Percentiles rank a stretch among this genome's conserved stretches.
phyloP scores from a whole-genome alignment of 2,888 invertebrate genomes.

The Encarsia formosa region DNA sequence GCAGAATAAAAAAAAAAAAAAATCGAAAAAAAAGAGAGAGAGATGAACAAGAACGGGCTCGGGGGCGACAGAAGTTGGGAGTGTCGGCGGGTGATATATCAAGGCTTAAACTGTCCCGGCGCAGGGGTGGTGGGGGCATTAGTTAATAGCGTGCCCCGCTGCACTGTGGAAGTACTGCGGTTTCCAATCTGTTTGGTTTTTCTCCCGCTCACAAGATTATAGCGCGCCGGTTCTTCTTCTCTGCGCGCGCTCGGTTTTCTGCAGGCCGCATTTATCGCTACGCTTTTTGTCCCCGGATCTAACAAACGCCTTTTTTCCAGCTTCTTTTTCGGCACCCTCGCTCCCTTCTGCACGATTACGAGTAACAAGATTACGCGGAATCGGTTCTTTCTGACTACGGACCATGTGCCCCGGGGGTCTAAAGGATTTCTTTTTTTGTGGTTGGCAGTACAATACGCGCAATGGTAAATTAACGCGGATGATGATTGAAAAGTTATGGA shows the following conservation, averaged over 20 bases:
- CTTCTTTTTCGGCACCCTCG: background rate
- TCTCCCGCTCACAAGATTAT: constrained; percentile 16
- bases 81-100: constrained; percentile 51
- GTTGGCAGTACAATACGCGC: too few relatives aligned
- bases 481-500: too few relatives aligned
- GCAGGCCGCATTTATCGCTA: constrained; percentile 23
- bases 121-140: constrained; percentile 43
- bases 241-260: background rate
- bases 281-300: constrained; percentile 1
- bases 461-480: too few relatives aligned
- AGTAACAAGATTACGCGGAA: too few relatives aligned
- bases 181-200: constrained; percentile 52
- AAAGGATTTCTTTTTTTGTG: too few relatives aligned
- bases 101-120: constrained; percentile 51
- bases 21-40: constrained; percentile 12
- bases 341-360: background rate
- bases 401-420: too few relatives aligned
- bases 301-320: background rate
- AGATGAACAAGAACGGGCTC: constrained; percentile 39
- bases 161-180: constrained; percentile 45
- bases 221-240: constrained; percentile 3
- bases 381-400: too few relatives aligned
- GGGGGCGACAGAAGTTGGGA: constrained; percentile 51
- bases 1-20: background rate
- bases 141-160: constrained; percentile 47